phyloP scores from a whole-genome alignment of 2,113 vertebrate genomes.

The Dicaeum eximium region DNA sequence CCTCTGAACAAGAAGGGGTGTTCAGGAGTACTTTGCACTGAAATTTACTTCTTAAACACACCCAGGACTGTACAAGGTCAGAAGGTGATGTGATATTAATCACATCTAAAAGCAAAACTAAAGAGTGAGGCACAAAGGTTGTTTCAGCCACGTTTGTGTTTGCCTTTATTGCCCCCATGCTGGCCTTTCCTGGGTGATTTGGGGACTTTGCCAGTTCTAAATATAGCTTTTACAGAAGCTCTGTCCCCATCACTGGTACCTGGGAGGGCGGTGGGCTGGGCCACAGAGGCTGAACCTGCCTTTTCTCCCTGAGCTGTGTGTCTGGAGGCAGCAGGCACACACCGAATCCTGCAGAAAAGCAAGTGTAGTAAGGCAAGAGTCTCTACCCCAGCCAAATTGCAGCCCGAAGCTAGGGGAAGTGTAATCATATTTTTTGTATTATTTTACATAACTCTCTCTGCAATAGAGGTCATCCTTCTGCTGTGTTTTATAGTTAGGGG shows the following conservation, averaged over 20 bases:
- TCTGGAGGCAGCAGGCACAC: neutral
- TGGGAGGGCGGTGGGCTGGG: neutral
- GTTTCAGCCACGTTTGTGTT: neutral
- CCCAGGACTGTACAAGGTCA: neutral
- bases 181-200: neutral
- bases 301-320: neutral
- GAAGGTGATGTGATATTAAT: neutral
- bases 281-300: neutral
- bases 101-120: neutral
- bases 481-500: slow-evolving; percentile 81
- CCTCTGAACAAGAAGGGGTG: neutral
- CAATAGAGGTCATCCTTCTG: slow-evolving; percentile 53
- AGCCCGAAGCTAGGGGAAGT: neutral
- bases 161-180: neutral
- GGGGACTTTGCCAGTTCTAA: neutral
- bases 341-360: neutral
- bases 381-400: neutral
- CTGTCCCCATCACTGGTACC: neutral
- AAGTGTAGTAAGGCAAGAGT: neutral
- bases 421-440: slow-evolving; percentile 42
- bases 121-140: neutral
- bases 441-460: slow-evolving; percentile 51
- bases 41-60: neutral
- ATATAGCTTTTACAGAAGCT: neutral
- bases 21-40: neutral